Conservation (phyloP, 2,888 invertebrate species). For the Cheilosia vernalis region DNA sequence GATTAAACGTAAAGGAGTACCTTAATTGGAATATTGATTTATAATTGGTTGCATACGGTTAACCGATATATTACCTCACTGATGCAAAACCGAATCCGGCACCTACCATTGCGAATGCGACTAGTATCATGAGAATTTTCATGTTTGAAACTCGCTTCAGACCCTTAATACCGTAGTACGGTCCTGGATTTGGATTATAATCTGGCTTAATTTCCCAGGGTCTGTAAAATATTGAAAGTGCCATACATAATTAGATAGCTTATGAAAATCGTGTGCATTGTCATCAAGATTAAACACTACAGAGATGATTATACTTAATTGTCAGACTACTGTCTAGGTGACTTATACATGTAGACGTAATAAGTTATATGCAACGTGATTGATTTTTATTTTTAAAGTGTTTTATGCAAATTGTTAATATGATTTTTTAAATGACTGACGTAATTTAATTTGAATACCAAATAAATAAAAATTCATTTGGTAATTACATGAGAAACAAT, state of each 20-base stretch:
- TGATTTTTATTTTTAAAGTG: neutral
- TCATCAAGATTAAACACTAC: slow-evolving; percentile 9
- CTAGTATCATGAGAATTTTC: slow-evolving; percentile 85
- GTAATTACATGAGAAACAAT: slow-evolving; percentile 1
- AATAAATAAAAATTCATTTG: neutral
- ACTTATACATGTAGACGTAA: neutral
- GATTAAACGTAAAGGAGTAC: slow-evolving; percentile 84
- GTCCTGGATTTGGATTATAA: slow-evolving; percentile 80
- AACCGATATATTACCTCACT: slow-evolving; percentile 84
- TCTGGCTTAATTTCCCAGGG: slow-evolving; percentile 80
- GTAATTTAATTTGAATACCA: slow-evolving; percentile 3
- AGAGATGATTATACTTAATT: slow-evolving; percentile 13
- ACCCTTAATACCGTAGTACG: slow-evolving; percentile 87
- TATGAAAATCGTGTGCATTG: slow-evolving; percentile 19
- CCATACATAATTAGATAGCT: slow-evolving; percentile 11
- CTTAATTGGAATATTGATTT: slow-evolving; percentile 79
- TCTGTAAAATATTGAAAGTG: slow-evolving; percentile 51
- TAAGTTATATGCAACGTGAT: neutral
- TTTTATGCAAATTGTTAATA: neutral
- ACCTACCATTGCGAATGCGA: slow-evolving; percentile 85
- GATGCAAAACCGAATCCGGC: slow-evolving; percentile 86
- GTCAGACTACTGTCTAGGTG: neutral
- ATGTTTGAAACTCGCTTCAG: slow-evolving; percentile 86
- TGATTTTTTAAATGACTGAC: neutral
- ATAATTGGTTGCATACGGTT: neutral